Evolutionary conservation across 2,888 invertebrate species (phyloP), one percentile per base, ranked within the genome.

Genomic region (Heliconius charithonia): DNA sequence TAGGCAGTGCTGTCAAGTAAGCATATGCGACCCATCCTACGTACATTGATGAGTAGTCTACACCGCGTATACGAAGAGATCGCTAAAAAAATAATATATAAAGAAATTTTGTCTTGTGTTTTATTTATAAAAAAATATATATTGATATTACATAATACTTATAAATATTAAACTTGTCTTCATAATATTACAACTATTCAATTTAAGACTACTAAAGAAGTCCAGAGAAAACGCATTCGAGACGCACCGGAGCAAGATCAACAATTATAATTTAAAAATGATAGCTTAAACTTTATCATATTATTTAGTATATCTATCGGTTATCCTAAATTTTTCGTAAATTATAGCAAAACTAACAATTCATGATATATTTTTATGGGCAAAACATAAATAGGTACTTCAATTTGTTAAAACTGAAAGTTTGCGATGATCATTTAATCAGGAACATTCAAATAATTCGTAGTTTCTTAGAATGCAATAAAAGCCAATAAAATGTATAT

Each of bases 21-120:
- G 89, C 90, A 84, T 88, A 94, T 37, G 86, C 82, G 65, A 93
- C 75, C 94, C 94, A 94, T 37, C 91, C 87, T 7, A 89, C 13
- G 83, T 94, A 94, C 85, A 94, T 91, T 0, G 90, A 83, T 0
- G 89, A 82, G 83, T 87, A 92, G 3, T 86, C 86, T 16, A 93
- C 93, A 77, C 87, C 85, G 10, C 92, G 92, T 25, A 93, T 86
- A 4, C 90, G 88, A 0, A 93, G 86, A 0, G 89, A 88, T 13
- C 90, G 90, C 94, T 94, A 84, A 0, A 83, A 81, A 51, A 77
- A 63, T 19, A n/a, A n/a, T n/a, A n/a, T n/a, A n/a, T n/a, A n/a
- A n/a, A n/a, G n/a, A n/a, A n/a, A n/a, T n/a, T n/a, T n/a, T n/a
- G n/a, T n/a, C n/a, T n/a, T n/a, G n/a, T n/a, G n/a, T n/a, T n/a